Percentiles rank a stretch among this genome's conserved stretches.
Conservation (phyloP, 2,113 vertebrate species). For the Irena cyanogastra region DNA sequence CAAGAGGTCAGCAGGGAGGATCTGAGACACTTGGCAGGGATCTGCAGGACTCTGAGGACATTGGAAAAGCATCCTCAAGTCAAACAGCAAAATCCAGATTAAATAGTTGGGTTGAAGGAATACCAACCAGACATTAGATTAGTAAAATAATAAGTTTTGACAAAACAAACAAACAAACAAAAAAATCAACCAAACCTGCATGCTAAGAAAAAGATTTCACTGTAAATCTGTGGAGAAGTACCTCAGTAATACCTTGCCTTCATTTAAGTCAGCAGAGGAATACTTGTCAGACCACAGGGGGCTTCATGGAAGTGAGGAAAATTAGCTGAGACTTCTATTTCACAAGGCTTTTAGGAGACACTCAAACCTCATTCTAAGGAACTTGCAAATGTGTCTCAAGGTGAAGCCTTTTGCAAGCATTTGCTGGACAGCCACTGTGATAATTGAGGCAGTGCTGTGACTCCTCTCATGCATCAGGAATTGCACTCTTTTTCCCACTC, state of each 20-base stretch:
- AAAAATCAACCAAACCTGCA: neutral
- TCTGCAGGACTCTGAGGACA: neutral
- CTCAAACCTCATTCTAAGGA: neutral
- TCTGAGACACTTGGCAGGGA: neutral
- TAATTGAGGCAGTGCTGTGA: neutral
- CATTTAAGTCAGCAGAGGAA: neutral
- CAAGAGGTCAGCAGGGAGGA: fast-evolving
- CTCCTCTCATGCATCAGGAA: neutral
- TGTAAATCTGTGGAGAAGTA: neutral
- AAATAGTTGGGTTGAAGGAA: neutral
- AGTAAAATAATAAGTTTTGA: neutral
- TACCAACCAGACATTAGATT: neutral
- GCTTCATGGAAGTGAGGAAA: neutral
- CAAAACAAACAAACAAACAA: neutral
- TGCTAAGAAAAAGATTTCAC: neutral
- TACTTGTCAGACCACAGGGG: neutral
- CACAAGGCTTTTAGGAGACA: neutral
- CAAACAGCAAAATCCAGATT: neutral
- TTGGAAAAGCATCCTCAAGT: neutral
- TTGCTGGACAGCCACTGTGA: neutral
- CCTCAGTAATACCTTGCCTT: neutral
- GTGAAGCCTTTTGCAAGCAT: neutral
- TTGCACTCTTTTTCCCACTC: neutral
- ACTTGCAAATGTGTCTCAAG: neutral
- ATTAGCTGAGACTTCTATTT: neutral